These are phyloP conservation scores for Chaetops frenatus DNA, from an alignment of 2,113 vertebrate genomes.

Conservation along the genomic window DNA sequence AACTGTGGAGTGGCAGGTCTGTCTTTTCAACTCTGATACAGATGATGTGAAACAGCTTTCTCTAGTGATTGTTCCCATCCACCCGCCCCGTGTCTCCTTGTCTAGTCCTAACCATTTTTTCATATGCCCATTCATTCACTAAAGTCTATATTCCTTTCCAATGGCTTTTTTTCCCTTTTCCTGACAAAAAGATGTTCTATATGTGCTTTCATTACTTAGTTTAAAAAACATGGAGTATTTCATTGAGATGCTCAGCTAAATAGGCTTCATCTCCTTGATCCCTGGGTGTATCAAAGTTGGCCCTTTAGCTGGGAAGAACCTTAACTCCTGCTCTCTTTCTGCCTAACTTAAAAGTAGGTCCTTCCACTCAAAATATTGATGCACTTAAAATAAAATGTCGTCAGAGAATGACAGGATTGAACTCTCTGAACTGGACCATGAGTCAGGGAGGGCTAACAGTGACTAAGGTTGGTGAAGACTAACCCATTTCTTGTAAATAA, in stretches of 20 bases:
- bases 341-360: background rate
- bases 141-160: background rate
- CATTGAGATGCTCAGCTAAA: background rate
- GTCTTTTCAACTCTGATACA: background rate
- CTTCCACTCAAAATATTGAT: background rate
- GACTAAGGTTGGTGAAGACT: background rate
- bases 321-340: background rate
- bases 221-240: background rate
- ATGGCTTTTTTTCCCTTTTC: background rate
- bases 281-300: background rate
- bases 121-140: background rate
- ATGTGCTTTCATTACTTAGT: background rate
- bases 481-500: background rate
- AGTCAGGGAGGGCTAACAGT: background rate
- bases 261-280: background rate
- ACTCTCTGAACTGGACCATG: background rate
- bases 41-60: background rate
- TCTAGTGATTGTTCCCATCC: background rate
- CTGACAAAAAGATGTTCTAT: background rate
- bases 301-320: background rate
- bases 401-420: background rate
- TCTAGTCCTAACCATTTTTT: background rate
- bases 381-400: background rate
- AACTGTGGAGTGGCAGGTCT: background rate
- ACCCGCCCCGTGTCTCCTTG: accelerated